These are phyloP conservation scores for Mesocricetus auratus DNA, from an alignment of 2,113 vertebrate genomes.

Conservation along the genomic window DNA sequence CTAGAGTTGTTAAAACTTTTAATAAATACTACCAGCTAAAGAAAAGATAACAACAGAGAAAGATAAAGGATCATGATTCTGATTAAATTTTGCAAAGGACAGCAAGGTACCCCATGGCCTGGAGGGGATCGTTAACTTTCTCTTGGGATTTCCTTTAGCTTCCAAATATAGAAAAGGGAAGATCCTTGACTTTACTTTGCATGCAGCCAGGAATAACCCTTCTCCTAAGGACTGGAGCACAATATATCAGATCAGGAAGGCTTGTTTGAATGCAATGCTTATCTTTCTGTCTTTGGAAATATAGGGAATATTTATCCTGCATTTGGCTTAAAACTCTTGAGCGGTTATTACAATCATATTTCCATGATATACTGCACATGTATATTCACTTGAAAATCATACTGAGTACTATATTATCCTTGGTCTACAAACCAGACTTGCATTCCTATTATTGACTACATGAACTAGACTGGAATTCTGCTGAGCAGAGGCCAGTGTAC, in stretches of 20 bases:
- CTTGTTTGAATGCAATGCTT: neutral
- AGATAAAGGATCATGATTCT: neutral
- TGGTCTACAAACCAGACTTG: neutral
- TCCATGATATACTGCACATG: neutral
- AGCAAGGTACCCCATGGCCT: neutral
- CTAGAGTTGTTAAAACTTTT: slow-evolving; percentile 70
- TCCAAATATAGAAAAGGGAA: neutral
- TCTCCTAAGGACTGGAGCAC: neutral
- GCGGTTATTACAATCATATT: neutral
- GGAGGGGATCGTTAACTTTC: fast-evolving
- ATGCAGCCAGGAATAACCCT: neutral
- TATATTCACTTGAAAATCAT: neutral
- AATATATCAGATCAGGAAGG: neutral
- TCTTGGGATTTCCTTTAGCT: neutral
- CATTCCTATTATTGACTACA: neutral
- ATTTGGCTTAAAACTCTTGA: neutral
- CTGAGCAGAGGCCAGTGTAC: fast-evolving
- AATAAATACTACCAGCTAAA: slow-evolving; percentile 4
- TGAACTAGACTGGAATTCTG: neutral
- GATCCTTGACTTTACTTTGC: neutral
- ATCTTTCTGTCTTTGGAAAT: neutral
- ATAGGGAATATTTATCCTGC: neutral
- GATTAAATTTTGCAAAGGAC: neutral
- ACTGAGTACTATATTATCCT: neutral
- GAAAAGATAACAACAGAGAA: neutral